Base-by-base conservation (phyloP, 2,113 vertebrate species). In the Tringa solitaria region DNA sequence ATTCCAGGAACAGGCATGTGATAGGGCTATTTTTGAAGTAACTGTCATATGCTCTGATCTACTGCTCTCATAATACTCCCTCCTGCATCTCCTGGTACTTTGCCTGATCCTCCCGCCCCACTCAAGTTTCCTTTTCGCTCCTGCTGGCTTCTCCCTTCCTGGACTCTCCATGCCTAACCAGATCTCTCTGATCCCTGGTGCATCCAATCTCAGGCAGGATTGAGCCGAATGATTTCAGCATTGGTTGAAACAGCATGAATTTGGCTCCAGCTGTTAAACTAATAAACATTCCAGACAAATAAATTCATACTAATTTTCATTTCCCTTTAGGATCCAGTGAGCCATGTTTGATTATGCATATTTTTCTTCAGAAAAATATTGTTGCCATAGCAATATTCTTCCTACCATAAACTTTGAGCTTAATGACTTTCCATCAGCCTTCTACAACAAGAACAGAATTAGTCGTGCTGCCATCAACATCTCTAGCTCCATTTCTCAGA, bases 331-430 rank as follows among this genome's bases (percentile, higher is more conserved):
- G 67, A 95, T 88, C 60, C 79, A 96, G 95, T 92, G 68, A 96
- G 78, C 72, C 87, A 76, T 84, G 84, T 93, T 97, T 96, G 96
- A 96, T 96, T 93, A 95, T 78, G 80, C 95, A 74, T 93, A 93
- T 89, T 97, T 96, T 97, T 95, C 92, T 85, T 95, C 80, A 91
- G 95, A 91, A 96, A 95, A 96, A 95, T 96, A 95, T 67, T 95
- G 95, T 96, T 96, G 83, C 91, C 88, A 97, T 95, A 91, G 91
- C 32, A 90, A 92, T 90, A 96, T 67, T 78, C 50, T 87, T 88
- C 80, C 82, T 95, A 85, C 86, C 74, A 95, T 92, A 95, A 96
- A 97, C 91, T 95, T 89, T 57, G 60, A 95, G 48, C 76, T 95
- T 95, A 96, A 94, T 89, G 92, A 95, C 95, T 95, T 93, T 95